Evolutionary conservation across 2,888 invertebrate genomes (phyloP).

Genomic region (Melanostoma scalare): DNA sequence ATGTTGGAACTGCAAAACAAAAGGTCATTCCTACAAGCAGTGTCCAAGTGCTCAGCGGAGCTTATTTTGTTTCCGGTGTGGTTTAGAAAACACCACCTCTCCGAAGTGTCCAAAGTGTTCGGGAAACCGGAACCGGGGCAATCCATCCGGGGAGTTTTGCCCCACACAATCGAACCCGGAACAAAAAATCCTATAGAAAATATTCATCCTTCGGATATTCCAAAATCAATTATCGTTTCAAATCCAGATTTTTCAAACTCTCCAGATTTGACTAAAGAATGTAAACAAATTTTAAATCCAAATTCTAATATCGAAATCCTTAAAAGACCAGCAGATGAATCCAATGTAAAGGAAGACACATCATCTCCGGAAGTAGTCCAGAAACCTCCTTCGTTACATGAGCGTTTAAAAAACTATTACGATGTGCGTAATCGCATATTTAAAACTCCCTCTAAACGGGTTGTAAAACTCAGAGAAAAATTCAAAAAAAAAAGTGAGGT

Average conservation of each 20-base stretch:
- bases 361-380: background rate
- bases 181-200: background rate
- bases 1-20: slow-evolving; percentile 15
- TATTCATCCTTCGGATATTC: background rate
- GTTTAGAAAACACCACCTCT: slow-evolving; percentile 12
- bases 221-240: background rate
- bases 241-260: background rate
- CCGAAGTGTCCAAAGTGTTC: background rate
- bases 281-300: background rate
- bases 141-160: slow-evolving; percentile 19
- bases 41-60: background rate
- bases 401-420: slow-evolving; percentile 2
- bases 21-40: background rate
- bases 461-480: background rate
- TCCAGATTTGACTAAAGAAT: background rate
- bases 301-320: background rate
- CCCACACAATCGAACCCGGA: slow-evolving; percentile 17
- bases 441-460: background rate
- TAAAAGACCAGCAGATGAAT: background rate
- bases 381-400: background rate
- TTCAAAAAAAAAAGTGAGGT: background rate
- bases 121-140: slow-evolving; percentile 14
- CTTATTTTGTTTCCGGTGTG: background rate
- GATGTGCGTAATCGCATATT: slow-evolving; percentile 7
- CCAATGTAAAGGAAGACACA: background rate